A percentile compares a stretch with the other conserved stretches of the same genome.
phyloP scores from a whole-genome alignment of 1,140 invertebrate genomes.

The Neuroterus valhalla region DNA sequence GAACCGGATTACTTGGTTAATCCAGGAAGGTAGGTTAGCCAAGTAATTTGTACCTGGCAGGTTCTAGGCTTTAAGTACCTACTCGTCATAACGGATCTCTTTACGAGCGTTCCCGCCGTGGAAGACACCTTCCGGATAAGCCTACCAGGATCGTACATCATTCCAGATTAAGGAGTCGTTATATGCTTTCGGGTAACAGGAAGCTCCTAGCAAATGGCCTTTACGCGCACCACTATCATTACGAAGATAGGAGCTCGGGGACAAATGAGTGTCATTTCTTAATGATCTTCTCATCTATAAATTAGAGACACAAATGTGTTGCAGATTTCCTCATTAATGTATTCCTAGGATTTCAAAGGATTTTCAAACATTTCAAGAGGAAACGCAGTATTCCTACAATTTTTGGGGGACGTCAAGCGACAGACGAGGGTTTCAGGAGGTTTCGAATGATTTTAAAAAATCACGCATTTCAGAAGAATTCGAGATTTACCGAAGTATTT shows the following conservation, averaged over 20 bases:
- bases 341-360: no score
- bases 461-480: no score
- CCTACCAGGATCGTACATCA: conserved; percentile 22
- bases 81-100: conserved; percentile 7
- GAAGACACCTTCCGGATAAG: conserved; percentile 26
- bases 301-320: background rate
- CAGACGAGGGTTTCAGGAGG: no score
- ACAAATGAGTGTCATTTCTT: conserved; percentile 20
- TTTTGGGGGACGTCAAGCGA: no score
- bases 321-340: no score
- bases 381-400: no score
- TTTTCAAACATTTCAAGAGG: no score
- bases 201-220: conserved; percentile 24
- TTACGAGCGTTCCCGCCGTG: background rate
- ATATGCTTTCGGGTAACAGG: conserved; percentile 10
- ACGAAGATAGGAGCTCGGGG: conserved; percentile 10
- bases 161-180: conserved; percentile 21
- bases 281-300: conserved; percentile 4
- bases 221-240: conserved; percentile 11
- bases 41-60: background rate
- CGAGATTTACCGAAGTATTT: no score
- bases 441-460: no score
- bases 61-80: conserved; percentile 4
- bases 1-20: conserved; percentile 3
- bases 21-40: conserved; percentile 1